Evolutionary conservation across 2,113 vertebrate genomes (phyloP).

Genomic region (Australoheros scitulus): DNA sequence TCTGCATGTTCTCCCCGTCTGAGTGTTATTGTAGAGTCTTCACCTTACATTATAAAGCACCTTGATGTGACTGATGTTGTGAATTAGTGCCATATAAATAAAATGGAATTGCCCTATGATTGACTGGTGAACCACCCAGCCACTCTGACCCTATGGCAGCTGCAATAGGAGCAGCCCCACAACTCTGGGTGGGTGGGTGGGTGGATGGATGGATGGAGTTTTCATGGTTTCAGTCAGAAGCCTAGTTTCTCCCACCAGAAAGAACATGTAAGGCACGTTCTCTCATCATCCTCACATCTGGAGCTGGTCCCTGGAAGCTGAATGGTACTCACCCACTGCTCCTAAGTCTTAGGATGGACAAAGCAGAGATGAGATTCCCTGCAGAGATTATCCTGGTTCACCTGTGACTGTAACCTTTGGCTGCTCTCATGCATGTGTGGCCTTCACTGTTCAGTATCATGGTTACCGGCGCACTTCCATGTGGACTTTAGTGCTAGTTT

Average conservation of each 20-base stretch:
- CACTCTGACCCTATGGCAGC: too few relatives aligned
- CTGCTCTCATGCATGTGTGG: not conserved
- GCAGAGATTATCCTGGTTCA: not conserved
- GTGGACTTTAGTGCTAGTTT: not conserved
- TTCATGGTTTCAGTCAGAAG: rapidly evolving
- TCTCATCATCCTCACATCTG: not conserved
- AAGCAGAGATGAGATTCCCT: not conserved
- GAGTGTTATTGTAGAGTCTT: too few relatives aligned
- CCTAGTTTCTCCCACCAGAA: not conserved
- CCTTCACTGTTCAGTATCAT: slow-evolving; percentile 6
- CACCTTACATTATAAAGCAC: too few relatives aligned
- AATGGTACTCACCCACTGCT: not conserved
- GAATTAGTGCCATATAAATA: too few relatives aligned
- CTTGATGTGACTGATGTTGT: too few relatives aligned
- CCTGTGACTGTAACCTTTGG: not conserved
- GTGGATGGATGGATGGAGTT: not conserved
- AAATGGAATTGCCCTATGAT: too few relatives aligned
- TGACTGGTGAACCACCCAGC: too few relatives aligned
- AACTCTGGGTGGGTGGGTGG: too few relatives aligned
- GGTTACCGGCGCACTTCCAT: not conserved
- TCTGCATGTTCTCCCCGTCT: too few relatives aligned
- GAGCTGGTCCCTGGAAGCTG: not conserved
- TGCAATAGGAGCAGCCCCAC: too few relatives aligned
- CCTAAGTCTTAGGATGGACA: not conserved
- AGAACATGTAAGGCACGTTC: not conserved